Base-by-base conservation (phyloP, 2,888 invertebrate genomes). In the Creontiades dilutus region DNA sequence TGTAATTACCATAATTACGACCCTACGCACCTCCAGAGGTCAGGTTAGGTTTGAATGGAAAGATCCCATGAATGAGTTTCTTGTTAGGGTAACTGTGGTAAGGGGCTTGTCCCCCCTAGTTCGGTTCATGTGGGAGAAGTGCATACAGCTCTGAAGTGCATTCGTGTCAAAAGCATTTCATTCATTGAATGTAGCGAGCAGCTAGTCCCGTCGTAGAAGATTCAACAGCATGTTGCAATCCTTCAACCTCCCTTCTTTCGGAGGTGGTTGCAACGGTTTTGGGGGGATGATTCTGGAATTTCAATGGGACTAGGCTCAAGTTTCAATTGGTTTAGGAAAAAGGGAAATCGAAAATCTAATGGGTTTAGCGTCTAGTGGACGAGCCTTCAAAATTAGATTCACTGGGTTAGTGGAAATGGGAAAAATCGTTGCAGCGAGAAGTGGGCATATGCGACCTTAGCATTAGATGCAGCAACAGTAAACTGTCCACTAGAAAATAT, bases 1-100 rank as follows among this genome's bases (percentile, higher is more conserved):
- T 37, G 19, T 78, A 78, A 78, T 78, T 78, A 46, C 78, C 78
- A 78, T 78, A 78, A 78, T 78, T 78, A 78, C 19, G 47, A 78
- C 47, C 47, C 46, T 46, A 47, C 46, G 37, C 78, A 37, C 78
- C 78, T 78, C 28, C 11, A 76, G 14, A 57, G 57, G n/a, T 16
- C 57, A 37, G 57, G 57, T 57, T n/a, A 57, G 57, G 57, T 57
- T 57, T 68, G 68, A 68, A 68, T 68, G 68, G 27, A 19, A 68
- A 68, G 68, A 68, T 68, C 23, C 23, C 0, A 27, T 68, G 68
- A 68, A 68, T 68, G 68, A 23, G 27, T 68, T 37, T 52, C 52
- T 52, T 16, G 52, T 37, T 37, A 16, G 52, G 52, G 52, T 52
- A 16, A 12, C 52, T 52, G 52, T 16, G 37, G 37, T 37, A 7